These are phyloP conservation scores for Ondatra zibethicus DNA, from an alignment of 2,113 vertebrate genomes.

Conservation along the genomic window DNA sequence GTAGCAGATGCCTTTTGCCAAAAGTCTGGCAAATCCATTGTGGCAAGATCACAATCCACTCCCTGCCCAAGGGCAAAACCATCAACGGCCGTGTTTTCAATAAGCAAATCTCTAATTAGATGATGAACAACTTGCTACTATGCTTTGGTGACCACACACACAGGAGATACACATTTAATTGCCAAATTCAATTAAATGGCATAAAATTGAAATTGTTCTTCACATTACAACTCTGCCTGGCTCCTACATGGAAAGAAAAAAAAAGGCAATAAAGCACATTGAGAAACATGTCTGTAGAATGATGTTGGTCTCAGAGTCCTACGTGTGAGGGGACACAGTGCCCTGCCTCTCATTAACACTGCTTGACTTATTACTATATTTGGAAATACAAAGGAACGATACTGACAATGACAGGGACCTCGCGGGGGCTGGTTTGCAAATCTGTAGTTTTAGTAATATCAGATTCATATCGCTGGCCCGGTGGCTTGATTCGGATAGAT, in stretches of 20 bases:
- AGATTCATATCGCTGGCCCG: conserved; percentile 66
- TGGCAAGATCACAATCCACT: conserved; percentile 47
- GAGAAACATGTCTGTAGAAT: conserved; percentile 51
- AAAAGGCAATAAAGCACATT: not conserved
- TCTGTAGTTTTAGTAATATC: conserved; percentile 46
- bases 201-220: conserved; percentile 73
- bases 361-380: conserved; percentile 50
- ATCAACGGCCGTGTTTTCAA: conserved; percentile 42
- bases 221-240: conserved; percentile 64
- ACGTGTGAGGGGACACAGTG: not conserved
- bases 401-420: not conserved
- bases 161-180: conserved; percentile 71
- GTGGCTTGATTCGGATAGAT: conserved; percentile 79
- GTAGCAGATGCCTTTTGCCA: not conserved
- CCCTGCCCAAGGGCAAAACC: conserved; percentile 3
- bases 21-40: not conserved
- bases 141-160: conserved; percentile 70
- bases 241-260: not conserved
- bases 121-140: conserved; percentile 45
- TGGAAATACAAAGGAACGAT: conserved; percentile 55
- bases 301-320: not conserved
- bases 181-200: conserved; percentile 75
- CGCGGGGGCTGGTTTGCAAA: conserved; percentile 1
- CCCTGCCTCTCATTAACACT: not conserved
- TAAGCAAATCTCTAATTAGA: conserved; percentile 69